phyloP scores from a whole-genome alignment of 2,797 vertebrate species.

The Cottoperca gobio region DNA sequence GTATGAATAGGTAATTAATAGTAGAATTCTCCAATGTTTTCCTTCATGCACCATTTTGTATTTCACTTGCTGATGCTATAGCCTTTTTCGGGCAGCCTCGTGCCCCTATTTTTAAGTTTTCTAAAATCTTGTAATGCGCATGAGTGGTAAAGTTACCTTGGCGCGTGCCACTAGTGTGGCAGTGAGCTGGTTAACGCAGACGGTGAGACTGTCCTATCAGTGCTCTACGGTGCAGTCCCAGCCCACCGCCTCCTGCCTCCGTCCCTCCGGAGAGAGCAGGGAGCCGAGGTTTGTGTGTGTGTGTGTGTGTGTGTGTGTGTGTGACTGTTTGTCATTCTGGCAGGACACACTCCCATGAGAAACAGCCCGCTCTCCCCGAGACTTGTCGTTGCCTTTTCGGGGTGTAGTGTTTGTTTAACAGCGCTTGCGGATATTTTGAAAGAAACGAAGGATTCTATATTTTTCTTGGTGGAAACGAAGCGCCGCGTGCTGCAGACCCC shows the following conservation, averaged over 20 bases:
- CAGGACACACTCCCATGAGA: constrained; percentile 65
- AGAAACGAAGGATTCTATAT: not conserved
- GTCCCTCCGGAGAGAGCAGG: constrained; percentile 29
- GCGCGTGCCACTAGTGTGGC: constrained; percentile 46
- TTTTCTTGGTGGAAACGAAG: constrained; percentile 8
- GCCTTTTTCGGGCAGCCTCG: not conserved
- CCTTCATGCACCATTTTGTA: not conserved
- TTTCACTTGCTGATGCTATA: not conserved
- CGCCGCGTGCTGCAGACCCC: constrained; percentile 47
- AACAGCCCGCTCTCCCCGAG: constrained; percentile 54
- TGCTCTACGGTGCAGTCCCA: constrained; percentile 70
- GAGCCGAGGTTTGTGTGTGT: constrained; percentile 22
- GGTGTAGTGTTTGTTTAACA: constrained; percentile 3
- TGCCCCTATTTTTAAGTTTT: not conserved
- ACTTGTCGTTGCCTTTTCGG: constrained; percentile 54
- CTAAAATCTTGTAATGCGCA: not conserved
- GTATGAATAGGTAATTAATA: too few relatives aligned
- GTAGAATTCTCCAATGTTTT: too few relatives aligned
- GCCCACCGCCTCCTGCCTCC: constrained; percentile 74
- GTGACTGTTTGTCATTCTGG: constrained; percentile 81
- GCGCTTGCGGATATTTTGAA: constrained; percentile 38
- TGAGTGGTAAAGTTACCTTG: not conserved
- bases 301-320: constrained; percentile 19
- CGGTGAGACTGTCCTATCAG: constrained; percentile 78
- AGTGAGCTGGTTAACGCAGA: constrained; percentile 80